Percentiles rank a stretch among this genome's conserved stretches.
phyloP scores from a whole-genome alignment of 2,888 invertebrate genomes.

The Limenitis camilla region DNA sequence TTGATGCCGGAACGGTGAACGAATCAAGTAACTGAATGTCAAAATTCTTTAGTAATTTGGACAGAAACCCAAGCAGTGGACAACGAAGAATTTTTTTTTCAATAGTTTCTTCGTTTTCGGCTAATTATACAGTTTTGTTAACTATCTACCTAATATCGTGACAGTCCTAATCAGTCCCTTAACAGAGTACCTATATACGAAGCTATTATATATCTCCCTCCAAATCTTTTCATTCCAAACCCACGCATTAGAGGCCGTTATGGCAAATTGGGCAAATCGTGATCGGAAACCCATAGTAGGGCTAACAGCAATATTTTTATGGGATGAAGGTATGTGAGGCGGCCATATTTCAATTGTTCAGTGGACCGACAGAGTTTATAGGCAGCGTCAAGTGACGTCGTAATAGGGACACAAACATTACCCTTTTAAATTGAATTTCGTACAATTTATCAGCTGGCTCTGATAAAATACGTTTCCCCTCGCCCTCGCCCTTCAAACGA shows the following conservation, averaged over 20 bases:
- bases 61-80: too few relatives aligned
- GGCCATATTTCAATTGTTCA: conserved; percentile 64
- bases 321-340: conserved; percentile 41
- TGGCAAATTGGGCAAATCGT: conserved; percentile 11
- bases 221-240: conserved; percentile 2
- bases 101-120: too few relatives aligned
- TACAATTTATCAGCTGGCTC: conserved; percentile 60
- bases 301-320: conserved; percentile 47
- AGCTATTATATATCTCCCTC: neutral
- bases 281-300: conserved; percentile 24
- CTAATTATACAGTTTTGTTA: too few relatives aligned
- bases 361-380: conserved; percentile 61
- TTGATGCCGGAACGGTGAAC: too few relatives aligned
- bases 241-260: conserved; percentile 5
- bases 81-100: too few relatives aligned
- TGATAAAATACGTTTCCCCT: conserved; percentile 52
- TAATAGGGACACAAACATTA: conserved; percentile 70
- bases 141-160: too few relatives aligned
- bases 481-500: conserved; percentile 38
- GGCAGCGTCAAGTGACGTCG: conserved; percentile 57
- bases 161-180: too few relatives aligned
- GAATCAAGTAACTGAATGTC: too few relatives aligned
- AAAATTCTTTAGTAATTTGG: too few relatives aligned
- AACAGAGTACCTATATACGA: too few relatives aligned
- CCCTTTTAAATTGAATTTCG: conserved; percentile 71